These are phyloP conservation scores for Leucopsar rothschildi DNA, from an alignment of 2,113 vertebrate species.

Conservation along the genomic window DNA sequence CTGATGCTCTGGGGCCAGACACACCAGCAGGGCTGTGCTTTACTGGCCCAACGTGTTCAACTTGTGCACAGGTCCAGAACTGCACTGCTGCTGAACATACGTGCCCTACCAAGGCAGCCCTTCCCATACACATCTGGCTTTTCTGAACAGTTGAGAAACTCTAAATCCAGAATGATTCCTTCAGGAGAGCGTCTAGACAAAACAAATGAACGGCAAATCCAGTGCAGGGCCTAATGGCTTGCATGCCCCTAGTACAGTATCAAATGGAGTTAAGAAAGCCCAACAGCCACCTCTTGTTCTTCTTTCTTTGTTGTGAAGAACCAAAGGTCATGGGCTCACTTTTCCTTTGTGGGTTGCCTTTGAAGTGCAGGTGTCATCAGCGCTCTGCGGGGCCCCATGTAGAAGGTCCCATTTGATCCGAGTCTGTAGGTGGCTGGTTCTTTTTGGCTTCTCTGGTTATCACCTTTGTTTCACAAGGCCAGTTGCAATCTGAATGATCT, in stretches of 20 bases:
- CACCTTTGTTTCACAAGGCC: not conserved
- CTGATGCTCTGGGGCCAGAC: not conserved
- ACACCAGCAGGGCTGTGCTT: not conserved
- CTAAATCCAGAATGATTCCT: not conserved
- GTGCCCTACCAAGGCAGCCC: not conserved
- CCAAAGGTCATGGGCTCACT: not conserved
- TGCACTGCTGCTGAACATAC: fast-evolving
- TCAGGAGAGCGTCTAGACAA: not conserved
- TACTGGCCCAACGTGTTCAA: not conserved
- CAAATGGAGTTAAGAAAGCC: not conserved
- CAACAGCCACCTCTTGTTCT: not conserved
- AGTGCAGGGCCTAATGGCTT: not conserved
- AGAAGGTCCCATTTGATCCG: not conserved
- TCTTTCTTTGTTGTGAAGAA: not conserved
- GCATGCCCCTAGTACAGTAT: not conserved
- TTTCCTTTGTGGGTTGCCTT: constrained; percentile 10
- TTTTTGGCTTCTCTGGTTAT: constrained; percentile 8
- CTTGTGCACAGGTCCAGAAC: not conserved
- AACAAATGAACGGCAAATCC: not conserved
- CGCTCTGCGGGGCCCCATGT: fast-evolving
- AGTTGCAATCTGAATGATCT: not conserved
- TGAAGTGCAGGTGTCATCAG: not conserved
- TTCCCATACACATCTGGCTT: not conserved
- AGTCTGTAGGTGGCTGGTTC: not conserved
- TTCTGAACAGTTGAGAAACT: not conserved